These are phyloP conservation scores for Pelodiscus sinensis DNA, from an alignment of 2,113 vertebrate species.

Conservation along the genomic window DNA sequence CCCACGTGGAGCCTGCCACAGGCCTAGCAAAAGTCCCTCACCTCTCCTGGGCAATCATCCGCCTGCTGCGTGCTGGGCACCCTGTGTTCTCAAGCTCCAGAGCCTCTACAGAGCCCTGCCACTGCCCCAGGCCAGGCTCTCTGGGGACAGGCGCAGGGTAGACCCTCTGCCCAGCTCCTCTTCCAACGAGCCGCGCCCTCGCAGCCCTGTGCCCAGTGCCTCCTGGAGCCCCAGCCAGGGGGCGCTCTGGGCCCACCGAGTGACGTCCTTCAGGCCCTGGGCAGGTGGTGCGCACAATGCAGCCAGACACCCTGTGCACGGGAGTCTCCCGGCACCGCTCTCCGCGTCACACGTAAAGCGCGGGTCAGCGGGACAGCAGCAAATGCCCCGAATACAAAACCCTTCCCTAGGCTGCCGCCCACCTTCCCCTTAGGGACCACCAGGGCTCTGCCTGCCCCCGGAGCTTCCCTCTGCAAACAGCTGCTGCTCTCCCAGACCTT, in stretches of 20 bases:
- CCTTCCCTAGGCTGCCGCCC: not conserved
- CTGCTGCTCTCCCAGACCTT: not conserved
- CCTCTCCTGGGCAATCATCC: not conserved
- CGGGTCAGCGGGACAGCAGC: not conserved
- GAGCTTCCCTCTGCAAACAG: too few species aligned
- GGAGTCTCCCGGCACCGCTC: too few species aligned
- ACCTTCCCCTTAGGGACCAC: too few species aligned
- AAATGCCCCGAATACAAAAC: not conserved
- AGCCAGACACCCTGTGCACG: too few species aligned
- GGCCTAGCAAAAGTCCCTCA: not conserved
- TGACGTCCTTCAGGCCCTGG: too few species aligned
- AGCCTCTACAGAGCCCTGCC: not conserved
- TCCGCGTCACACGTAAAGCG: not conserved
- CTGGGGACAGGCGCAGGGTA: fast-evolving
- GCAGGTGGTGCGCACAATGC: too few species aligned
- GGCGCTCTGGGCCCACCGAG: not conserved
- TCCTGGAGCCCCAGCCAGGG: not conserved
- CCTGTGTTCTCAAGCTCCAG: too few species aligned
- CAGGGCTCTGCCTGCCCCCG: too few species aligned
- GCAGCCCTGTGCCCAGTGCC: too few species aligned
- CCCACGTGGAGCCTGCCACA: not conserved
- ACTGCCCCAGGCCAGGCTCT: not conserved
- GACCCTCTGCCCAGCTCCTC: not conserved
- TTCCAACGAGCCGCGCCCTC: not conserved
- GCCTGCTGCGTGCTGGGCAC: not conserved